phyloP scores from a whole-genome alignment of 2,113 vertebrate genomes.

The Sula dactylatra region DNA sequence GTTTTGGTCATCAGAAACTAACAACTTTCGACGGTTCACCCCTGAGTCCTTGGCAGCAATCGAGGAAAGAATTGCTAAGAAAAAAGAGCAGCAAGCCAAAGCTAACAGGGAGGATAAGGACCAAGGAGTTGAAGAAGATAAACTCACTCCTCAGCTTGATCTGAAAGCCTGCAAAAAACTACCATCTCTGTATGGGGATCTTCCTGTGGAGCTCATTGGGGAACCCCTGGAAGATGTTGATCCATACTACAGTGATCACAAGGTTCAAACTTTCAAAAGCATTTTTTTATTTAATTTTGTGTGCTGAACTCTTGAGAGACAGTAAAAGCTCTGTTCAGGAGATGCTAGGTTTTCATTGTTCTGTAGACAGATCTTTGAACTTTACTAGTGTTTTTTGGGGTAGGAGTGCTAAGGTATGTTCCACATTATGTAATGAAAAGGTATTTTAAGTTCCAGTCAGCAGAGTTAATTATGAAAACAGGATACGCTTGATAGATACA shows the following conservation, averaged over 20 bases:
- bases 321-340: neutral
- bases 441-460: neutral
- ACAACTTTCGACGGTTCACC: conserved; percentile 89
- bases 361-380: neutral
- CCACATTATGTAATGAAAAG: neutral
- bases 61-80: conserved; percentile 82
- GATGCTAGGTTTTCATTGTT: neutral
- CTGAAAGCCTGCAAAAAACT: conserved; percentile 88
- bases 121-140: conserved; percentile 55
- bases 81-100: neutral
- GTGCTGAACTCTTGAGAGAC: neutral
- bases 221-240: conserved; percentile 93
- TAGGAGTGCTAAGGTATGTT: neutral
- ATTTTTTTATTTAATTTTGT: neutral
- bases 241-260: conserved; percentile 89
- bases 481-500: neutral
- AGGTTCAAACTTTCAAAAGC: conserved; percentile 71
- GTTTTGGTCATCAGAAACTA: conserved; percentile 82
- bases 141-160: conserved; percentile 78
- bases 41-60: conserved; percentile 89
- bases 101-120: conserved; percentile 30
- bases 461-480: neutral
- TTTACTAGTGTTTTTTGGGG: neutral
- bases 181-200: conserved; percentile 87
- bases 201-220: conserved; percentile 84